phyloP scores from a whole-genome alignment of 2,888 invertebrate genomes.

The Epistrophe grossulariae region DNA sequence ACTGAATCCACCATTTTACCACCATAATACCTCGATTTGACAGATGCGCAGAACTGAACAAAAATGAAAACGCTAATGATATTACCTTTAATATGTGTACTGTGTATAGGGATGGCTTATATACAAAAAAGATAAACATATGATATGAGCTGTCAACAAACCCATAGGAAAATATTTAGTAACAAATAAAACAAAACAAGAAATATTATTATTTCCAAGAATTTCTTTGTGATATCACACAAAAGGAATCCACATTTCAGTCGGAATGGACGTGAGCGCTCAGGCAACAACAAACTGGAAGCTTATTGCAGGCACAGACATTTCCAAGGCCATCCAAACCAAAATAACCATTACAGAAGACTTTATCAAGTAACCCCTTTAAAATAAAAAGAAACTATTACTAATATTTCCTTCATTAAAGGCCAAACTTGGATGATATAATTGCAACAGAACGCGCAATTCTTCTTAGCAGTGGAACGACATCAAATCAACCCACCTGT shows the following conservation, averaged over 20 bases:
- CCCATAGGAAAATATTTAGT: not conserved
- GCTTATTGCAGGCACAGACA: constrained; percentile 78
- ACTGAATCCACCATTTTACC: too few relatives aligned
- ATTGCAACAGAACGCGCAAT: constrained; percentile 79
- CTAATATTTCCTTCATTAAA: constrained; percentile 47
- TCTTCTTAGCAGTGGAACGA: constrained; percentile 75
- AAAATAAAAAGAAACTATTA: not conserved
- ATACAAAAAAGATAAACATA: too few relatives aligned
- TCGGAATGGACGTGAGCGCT: constrained; percentile 69
- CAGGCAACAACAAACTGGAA: constrained; percentile 79
- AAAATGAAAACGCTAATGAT: too few relatives aligned
- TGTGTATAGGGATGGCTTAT: too few relatives aligned
- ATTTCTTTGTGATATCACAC: constrained; percentile 34
- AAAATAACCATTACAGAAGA: constrained; percentile 77
- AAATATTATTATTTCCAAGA: constrained; percentile 2
- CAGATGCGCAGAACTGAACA: too few relatives aligned
- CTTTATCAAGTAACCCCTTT: constrained; percentile 78
- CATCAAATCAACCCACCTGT: constrained; percentile 77
- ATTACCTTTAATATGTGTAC: too few relatives aligned
- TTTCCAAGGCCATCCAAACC: constrained; percentile 77
- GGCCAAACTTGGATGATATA: constrained; percentile 80
- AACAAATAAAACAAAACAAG: constrained; percentile 17
- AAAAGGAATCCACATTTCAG: constrained; percentile 7
- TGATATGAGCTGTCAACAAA: too few relatives aligned
- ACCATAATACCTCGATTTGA: too few relatives aligned